Conservation (phyloP, 2,797 vertebrate genomes). For the Dermochelys coriacea region DNA sequence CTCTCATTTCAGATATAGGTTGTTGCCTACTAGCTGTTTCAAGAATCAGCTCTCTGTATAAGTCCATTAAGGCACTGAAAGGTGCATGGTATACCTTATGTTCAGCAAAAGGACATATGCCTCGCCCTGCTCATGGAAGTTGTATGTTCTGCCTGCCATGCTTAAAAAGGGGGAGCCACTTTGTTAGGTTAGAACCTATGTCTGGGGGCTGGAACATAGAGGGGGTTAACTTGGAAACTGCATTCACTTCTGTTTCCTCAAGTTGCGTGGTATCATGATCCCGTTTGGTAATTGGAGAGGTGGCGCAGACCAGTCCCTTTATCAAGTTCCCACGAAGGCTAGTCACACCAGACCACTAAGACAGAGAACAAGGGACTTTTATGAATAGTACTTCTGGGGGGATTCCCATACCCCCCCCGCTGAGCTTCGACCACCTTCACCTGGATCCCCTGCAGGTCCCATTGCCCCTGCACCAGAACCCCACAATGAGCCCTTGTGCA, state of each 20-base stretch:
- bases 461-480: too few species aligned
- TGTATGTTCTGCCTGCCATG: background rate
- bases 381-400: too few species aligned
- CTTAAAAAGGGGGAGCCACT: background rate
- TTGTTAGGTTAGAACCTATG: background rate
- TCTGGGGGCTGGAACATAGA: background rate
- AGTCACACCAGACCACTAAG: background rate
- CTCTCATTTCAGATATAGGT: background rate
- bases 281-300: conserved; percentile 62
- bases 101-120: background rate
- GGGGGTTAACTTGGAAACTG: conserved; percentile 63
- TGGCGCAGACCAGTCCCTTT: conserved; percentile 34
- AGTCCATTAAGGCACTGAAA: background rate
- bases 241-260: conserved; percentile 57
- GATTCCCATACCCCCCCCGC: too few species aligned
- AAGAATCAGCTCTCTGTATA: background rate
- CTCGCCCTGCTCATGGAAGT: background rate
- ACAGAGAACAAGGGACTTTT: background rate
- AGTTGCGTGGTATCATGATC: conserved; percentile 70
- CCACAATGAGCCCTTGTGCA: too few species aligned
- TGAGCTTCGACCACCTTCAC: too few species aligned
- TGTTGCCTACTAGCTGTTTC: conserved; percentile 12
- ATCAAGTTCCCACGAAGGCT: conserved; percentile 20
- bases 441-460: too few species aligned
- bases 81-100: background rate